Evolutionary conservation across 1,140 invertebrate species (phyloP), one percentile per base, ranked within the genome.

Genomic region (Nasonia longicornis): DNA sequence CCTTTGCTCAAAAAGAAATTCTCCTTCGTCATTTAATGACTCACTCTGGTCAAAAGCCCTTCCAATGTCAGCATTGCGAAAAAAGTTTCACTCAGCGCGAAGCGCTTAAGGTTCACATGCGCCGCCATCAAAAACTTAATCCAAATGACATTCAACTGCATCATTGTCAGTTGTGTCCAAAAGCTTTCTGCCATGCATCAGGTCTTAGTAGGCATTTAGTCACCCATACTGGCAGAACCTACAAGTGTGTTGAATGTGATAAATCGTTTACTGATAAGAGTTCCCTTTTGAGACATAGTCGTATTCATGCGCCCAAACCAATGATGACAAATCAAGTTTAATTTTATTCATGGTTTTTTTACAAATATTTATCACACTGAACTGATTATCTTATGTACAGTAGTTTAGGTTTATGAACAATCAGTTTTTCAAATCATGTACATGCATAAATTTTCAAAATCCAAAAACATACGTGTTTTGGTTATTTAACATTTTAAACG

Each of bases 1-100:
- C 92, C 42, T 97, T 96, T 87, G 93, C 95, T 2, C 94, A 96
- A 87, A 94, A 95, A 75, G 95, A 96, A 87, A 95, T 97, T 83
- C 91, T 97, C 20, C 92, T 95, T 42, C 93, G 96, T 0, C 97
- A 98, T 89, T 92, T 96, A 83, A 94, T 96, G 87, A 95, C 95
- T n/a, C 96, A 98, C 86, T 95, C 95, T 1, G 96, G 96, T 79
- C 93, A 94, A 83, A 95, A 96, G 86, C 96, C 96, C 0, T 96
- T 95, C 89, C 93, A 94, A 85, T 97, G 96, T 87, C 91, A 93
- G 63, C 92, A 93, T 82, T 97, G 96, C 86, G 89, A 92, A 0
- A 94, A 96, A 84, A 93, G 93, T 72, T 95, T 95, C 87, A 94
- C 94, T 2, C 94, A 95, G 86, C 93, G 94, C 67, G 93, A 93